Percentiles rank a stretch among this genome's conserved stretches.
Evolutionary conservation across 1,140 invertebrate genomes (phyloP).

Genomic region (Calephelis nemesis): DNA sequence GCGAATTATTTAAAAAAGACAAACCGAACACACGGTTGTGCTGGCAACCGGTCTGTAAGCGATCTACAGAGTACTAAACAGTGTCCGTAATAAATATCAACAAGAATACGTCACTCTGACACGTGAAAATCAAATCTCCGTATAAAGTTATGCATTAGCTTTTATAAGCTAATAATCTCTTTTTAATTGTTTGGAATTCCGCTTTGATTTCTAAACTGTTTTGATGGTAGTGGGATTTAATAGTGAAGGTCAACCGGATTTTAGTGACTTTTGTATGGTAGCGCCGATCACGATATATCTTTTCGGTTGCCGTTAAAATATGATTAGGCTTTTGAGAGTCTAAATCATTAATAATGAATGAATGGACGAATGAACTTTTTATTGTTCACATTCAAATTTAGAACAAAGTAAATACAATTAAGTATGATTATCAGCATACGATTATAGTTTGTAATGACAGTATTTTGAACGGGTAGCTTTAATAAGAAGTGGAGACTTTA

Average conservation of each 20-base stretch:
- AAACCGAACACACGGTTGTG: slow-evolving; percentile 8
- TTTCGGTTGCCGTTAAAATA: too few species aligned
- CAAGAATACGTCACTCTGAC: slow-evolving; percentile 44
- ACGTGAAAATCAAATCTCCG: slow-evolving; percentile 1
- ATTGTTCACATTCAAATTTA: too few species aligned
- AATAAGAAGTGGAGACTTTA: too few species aligned
- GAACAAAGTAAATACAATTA: too few species aligned
- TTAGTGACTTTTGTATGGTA: background rate
- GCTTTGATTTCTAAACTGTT: background rate
- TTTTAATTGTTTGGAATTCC: slow-evolving; percentile 2
- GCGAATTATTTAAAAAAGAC: slow-evolving; percentile 4
- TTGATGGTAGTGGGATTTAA: background rate
- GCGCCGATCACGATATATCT: too few species aligned
- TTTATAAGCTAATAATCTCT: background rate
- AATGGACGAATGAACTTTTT: too few species aligned
- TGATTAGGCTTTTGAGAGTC: too few species aligned
- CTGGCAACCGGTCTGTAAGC: slow-evolving; percentile 45
- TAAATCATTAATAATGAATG: too few species aligned
- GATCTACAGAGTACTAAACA: slow-evolving; percentile 40
- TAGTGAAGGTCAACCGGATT: slow-evolving; percentile 6
- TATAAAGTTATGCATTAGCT: slow-evolving; percentile 4
- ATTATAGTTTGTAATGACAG: too few species aligned
- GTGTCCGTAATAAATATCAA: slow-evolving; percentile 59
- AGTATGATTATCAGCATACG: too few species aligned
- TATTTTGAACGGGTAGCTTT: too few species aligned